Base-by-base conservation (phyloP, 2,888 invertebrate species). In the Cryptus viduatorius region DNA sequence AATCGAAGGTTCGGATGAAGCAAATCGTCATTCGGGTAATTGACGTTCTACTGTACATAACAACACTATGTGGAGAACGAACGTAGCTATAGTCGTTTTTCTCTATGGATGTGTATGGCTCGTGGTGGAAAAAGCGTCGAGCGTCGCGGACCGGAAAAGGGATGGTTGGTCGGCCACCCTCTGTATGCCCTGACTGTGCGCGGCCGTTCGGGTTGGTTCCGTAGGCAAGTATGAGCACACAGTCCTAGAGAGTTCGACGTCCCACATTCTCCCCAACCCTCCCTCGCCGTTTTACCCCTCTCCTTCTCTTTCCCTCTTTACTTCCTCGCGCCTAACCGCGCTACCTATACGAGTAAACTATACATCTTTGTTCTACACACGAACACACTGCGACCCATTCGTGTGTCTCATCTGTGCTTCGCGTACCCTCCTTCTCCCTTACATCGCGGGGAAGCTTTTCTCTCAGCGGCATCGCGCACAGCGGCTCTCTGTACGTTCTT, bases 181-280 rank as follows among this genome's bases (percentile, higher is more conserved):
- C 65, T 29, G 24, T 50, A 48, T 71, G 48, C 50, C 69, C 44
- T 42, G 44, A 68, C 44, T 31, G 68, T 44, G 53, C 56, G 65
- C 64, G 71, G 67, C 37, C 69, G 82, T 67, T 44, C 64, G 65
- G 48, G 61, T 67, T 72, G 69, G 79, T 79, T 77, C 72, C 71
- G 56, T 80, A 67, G 77, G 76, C 77, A 72, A 37, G 61, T 24
- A 69, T 19, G 67, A 14, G 61, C 53, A 67, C 53, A 67, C 86
- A 89, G 87, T 90, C 89, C 88, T 88, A 87, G 87, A 88, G 88
- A 89, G 90, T 91, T 91, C 91, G 91, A 92, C 88, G 91, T 91
- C 89, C 90, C 89, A 92, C 89, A 91, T 92, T 92, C 87, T 88
- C 37, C 86, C 86, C 87, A 88, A 86, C 87, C 86, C 87, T 44